phyloP scores from a whole-genome alignment of 2,797 vertebrate genomes.

The Lutjanus campechanus region DNA sequence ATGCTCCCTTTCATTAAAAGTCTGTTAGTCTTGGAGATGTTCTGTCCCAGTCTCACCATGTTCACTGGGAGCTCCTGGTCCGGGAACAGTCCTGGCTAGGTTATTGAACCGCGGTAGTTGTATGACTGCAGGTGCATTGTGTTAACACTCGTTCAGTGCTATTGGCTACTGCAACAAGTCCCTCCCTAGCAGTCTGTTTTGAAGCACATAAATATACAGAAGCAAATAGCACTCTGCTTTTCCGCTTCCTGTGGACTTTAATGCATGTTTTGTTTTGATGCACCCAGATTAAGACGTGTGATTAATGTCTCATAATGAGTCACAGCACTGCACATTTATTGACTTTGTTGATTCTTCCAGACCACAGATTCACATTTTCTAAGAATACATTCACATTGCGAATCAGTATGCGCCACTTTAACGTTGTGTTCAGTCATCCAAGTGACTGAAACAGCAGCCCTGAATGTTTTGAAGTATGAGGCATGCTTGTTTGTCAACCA shows the following conservation, averaged over 20 bases:
- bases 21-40: too few species aligned
- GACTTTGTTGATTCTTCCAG: conserved; percentile 39
- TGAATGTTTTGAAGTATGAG: conserved; percentile 60
- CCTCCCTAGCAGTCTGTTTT: too few species aligned
- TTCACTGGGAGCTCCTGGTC: too few species aligned
- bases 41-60: too few species aligned
- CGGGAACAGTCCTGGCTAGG: too few species aligned
- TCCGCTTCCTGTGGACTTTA: not conserved
- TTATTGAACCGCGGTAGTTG: too few species aligned
- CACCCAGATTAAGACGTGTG: conserved; percentile 3
- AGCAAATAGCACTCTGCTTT: too few species aligned
- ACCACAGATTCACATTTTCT: conserved; percentile 32
- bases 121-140: too few species aligned
- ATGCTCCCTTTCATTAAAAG: too few species aligned
- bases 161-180: too few species aligned
- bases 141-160: too few species aligned
- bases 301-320: conserved; percentile 24
- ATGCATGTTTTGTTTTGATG: conserved; percentile 18
- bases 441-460: conserved; percentile 50
- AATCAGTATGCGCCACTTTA: conserved; percentile 48
- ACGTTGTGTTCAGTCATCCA: conserved; percentile 53
- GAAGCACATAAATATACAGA: too few species aligned
- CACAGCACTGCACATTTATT: not conserved
- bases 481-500: conserved; percentile 66
- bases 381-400: conserved; percentile 27